Evolutionary conservation across 2,888 invertebrate species (phyloP), one percentile per base, ranked within the genome.

Genomic region (Megaustenia siamemsis): DNA sequence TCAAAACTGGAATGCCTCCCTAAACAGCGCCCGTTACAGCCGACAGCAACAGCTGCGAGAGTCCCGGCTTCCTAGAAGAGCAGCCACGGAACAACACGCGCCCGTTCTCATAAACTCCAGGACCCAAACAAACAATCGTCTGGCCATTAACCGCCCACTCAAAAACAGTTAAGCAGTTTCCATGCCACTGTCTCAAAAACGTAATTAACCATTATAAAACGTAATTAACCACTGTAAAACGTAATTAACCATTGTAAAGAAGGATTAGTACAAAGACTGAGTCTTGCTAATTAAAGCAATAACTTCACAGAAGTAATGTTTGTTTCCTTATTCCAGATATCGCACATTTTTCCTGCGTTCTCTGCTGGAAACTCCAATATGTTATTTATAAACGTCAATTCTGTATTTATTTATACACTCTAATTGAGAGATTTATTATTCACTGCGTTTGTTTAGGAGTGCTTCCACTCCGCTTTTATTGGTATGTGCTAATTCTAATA

Each of bases 221-320:
- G 76, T 76, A 76, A 76, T 77, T 60, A 77, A 77, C 43, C 40
- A 40, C 60, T 60, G 35, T 77, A 77, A 77, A 77, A 77, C 40
- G 56, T 32, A 35, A 60, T 35, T 76, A 77, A 60, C 77, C 0
- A 56, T 56, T 77, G 38, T 77, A 77, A 77, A 77, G 35, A 32
- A 5, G 15, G 21, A 76, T 76, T 76, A 56, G 24, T 53, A 38
- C 53, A 53, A 24, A 38, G 24, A 38, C n/a, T 38, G 38, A 28
- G 6, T 8, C 12, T 40, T 73, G 43, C 71, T 73, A 43, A 49
- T 73, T 49, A 73, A 73, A 73, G 49, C 49, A 49, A 28, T 49
- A 73, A 12, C 12, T 49, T 69, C 24, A 63, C 8, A 8, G 32
- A 28, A 63, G 38, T 10, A 10, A 3, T 2, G 38, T 15, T n/a